Base-by-base conservation (phyloP, 2,113 vertebrate species). In the Archocentrus centrarchus region DNA sequence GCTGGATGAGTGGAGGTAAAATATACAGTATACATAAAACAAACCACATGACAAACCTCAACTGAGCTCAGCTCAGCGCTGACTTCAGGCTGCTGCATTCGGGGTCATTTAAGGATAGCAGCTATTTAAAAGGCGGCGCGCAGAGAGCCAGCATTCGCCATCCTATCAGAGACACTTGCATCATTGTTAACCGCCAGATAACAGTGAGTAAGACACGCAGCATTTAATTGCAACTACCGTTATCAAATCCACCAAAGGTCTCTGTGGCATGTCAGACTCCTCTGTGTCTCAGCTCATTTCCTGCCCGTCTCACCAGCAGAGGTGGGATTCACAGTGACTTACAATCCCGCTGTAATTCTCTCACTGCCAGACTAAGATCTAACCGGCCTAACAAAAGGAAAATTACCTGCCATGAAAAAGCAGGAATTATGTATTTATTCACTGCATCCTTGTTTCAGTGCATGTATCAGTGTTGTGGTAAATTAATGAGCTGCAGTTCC, bases 1-100 rank as follows among this genome's bases (percentile, higher is more conserved):
- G 30, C 58, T 24, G 68, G 30, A 24, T 22, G 44, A 35, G 58
- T 58, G 11, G 22, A 73, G 75, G 64, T 75, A n/a, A 20, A 37
- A 44, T 20, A 41, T 27, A 59, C 15, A 27, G 37, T 17, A 76
- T 59, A 41, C 18, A 41, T 59, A 76, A 70, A 50, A 17, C 17
- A 0, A 32, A 32, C 66, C 44, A 30, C 44, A 20, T 7, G 30
- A 50, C 24, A 50, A 30, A 50, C 41, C 41, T 18, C 22, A 27
- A 68, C 22, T 11, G 64, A 47, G 64, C 22, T 68, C 11, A 55
- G n/a, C 9, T 66, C 55, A 62, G 64, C 10, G 58, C 59, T 70
- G 10, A n/a, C 24, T 35, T 35, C 17, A 59, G n/a, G 77, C 80
- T 13, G 80, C 85, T 78, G 82, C 82, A 84, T 57, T 84, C 75